Evolutionary conservation across 2,888 invertebrate genomes (phyloP).

Genomic region (Xylocampa areola): DNA sequence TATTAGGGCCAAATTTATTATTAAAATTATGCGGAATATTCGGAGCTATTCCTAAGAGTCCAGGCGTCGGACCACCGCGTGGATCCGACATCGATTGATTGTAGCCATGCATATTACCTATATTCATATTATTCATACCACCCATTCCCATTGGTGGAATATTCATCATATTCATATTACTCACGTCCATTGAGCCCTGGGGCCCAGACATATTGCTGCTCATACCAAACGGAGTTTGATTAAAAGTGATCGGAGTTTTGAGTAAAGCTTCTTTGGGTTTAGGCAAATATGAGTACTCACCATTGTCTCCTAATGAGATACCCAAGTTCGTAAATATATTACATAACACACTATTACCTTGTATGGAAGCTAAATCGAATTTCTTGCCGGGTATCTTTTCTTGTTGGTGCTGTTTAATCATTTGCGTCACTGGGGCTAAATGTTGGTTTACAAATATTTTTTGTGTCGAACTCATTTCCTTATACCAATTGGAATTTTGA

Average conservation of each 20-base stretch:
- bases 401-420: constrained; percentile 91
- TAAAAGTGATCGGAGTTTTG: constrained; percentile 82
- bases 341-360: constrained; percentile 87
- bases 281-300: constrained; percentile 86
- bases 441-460: constrained; percentile 93
- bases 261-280: constrained; percentile 85
- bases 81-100: constrained; percentile 85
- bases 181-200: constrained; percentile 73
- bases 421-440: constrained; percentile 90
- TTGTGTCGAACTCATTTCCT: constrained; percentile 92
- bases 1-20: constrained; percentile 80
- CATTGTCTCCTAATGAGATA: constrained; percentile 89
- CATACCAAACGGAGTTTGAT: constrained; percentile 77
- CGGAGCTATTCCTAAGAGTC: constrained; percentile 90
- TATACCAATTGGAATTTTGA: constrained; percentile 92
- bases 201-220: constrained; percentile 73
- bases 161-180: constrained; percentile 83
- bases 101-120: constrained; percentile 80
- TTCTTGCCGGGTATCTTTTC: constrained; percentile 88
- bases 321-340: constrained; percentile 91
- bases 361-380: constrained; percentile 87
- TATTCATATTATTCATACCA: constrained; percentile 81
- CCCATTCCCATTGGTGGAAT: constrained; percentile 84
- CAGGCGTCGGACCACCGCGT: constrained; percentile 86
- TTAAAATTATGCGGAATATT: constrained; percentile 88